Base-by-base conservation (phyloP, 2,888 invertebrate genomes). In the Thumatha senex region DNA sequence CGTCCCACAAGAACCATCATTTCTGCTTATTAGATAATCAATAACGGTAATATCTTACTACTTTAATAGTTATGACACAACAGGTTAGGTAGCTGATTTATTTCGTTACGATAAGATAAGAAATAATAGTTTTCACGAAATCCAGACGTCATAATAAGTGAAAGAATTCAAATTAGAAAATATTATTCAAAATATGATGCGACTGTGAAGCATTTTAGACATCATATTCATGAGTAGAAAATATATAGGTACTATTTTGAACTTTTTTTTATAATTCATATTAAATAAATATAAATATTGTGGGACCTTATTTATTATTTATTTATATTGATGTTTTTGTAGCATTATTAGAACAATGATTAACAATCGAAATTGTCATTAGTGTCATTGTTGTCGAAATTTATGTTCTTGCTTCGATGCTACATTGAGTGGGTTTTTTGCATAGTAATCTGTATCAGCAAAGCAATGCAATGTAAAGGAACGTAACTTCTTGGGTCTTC, bases 1-100 rank as follows among this genome's bases (percentile, higher is more conserved):
- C 85, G 85, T 83, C 70, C 63, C 71, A 70, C 61, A 66, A 69
- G 70, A 73, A 72, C 78, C 79, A 78, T 84, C 79, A 81, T 82
- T 61, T 82, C 76, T 78, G 66, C 76, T 78, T 81, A 78, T 81
- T 71, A 72, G 66, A 67, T 70, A 74, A 81, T 84, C 80, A 79
- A 84, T 86, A 83, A 68, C 68, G 24, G 18, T 56, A 65, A 66
- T 59, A 49, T 46, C 44, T 48, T 54, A 54, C 51, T 46, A 31
- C 10, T 31, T 69, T 60, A 65, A 62, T 60, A 69, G 67, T 65
- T 60, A 68, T 65, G 59, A 68, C 59, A 69, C 14, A 57, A 62
- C 66, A 56, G 53, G 63, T 69, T 58, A 49, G 34, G 33, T 42
- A 33, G 51, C 55, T 67, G 64, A 70, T 67, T 63, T 67, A 63